phyloP scores from a whole-genome alignment of 35 echinoderm and acorn worm species.

The Holothuria glaberrima region DNA sequence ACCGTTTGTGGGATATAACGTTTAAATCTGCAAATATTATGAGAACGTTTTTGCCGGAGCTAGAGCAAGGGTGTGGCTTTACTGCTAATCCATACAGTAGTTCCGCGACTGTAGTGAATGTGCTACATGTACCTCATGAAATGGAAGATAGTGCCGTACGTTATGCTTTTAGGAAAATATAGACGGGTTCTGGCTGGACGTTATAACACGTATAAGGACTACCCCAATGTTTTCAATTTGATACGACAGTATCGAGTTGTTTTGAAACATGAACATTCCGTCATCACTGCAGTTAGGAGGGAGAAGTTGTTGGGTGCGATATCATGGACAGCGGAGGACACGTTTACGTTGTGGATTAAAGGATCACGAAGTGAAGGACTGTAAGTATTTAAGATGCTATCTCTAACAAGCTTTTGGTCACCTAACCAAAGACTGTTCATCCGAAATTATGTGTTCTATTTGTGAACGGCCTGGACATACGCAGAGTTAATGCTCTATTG shows the following conservation, averaged over 20 bases:
- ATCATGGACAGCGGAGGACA: conserved; percentile 26
- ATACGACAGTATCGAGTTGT: conserved; percentile 1
- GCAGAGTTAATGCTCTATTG: no score
- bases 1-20: not conserved
- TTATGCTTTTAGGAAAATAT: not conserved
- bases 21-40: conserved; percentile 2
- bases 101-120: not conserved
- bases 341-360: no score
- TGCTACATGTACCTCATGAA: not conserved
- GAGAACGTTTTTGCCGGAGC: not conserved
- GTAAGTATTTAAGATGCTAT: not conserved
- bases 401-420: not conserved
- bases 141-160: not conserved
- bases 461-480: no score
- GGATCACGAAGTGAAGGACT: no score
- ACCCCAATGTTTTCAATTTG: not conserved
- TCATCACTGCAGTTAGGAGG: conserved; percentile 22
- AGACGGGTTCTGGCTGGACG: not conserved
- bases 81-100: not conserved
- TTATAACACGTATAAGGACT: not conserved
- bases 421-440: not conserved
- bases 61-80: conserved; percentile 1
- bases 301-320: conserved; percentile 14
- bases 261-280: conserved; percentile 12
- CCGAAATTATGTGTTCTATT: not conserved